Evolutionary conservation across 2,888 invertebrate genomes (phyloP).

Genomic region (Ophion ventricosus): DNA sequence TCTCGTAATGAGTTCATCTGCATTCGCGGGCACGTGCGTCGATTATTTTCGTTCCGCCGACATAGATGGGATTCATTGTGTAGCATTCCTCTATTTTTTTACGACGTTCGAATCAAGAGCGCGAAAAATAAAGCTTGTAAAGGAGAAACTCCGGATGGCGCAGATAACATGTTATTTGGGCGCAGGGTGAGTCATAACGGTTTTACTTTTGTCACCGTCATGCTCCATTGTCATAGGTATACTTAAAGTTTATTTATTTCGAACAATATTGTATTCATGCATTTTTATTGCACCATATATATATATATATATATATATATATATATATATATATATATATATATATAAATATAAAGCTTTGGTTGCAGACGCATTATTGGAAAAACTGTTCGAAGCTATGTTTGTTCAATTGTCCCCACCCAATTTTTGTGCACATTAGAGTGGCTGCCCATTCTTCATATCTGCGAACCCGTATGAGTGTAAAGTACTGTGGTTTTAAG

Average conservation of each 20-base stretch:
- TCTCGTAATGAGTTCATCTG: constrained; percentile 24
- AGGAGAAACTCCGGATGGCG: not conserved
- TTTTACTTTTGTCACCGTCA: not conserved
- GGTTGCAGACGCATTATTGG: not conserved
- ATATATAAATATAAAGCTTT: not conserved
- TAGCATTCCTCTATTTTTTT: not conserved
- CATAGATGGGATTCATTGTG: constrained; percentile 11
- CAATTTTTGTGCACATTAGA: not conserved
- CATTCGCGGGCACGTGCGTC: constrained; percentile 43
- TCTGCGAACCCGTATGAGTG: not conserved
- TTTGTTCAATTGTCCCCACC: not conserved
- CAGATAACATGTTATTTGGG: not conserved
- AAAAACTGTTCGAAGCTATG: not conserved
- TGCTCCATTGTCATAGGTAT: not conserved
- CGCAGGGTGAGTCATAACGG: not conserved
- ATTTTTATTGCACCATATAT: not conserved
- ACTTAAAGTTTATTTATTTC: no score
- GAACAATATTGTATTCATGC: not conserved
- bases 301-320: not conserved
- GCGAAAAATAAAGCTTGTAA: not conserved
- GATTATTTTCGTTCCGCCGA: constrained; percentile 30
- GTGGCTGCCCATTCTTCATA: not conserved
- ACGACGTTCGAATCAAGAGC: not conserved
- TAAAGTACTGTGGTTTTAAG: constrained; percentile 28
- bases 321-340: not conserved